A percentile compares a stretch with the other conserved stretches of the same genome.
Evolutionary conservation across 2,113 vertebrate genomes (phyloP).

Genomic region (Diadophis punctatus): DNA sequence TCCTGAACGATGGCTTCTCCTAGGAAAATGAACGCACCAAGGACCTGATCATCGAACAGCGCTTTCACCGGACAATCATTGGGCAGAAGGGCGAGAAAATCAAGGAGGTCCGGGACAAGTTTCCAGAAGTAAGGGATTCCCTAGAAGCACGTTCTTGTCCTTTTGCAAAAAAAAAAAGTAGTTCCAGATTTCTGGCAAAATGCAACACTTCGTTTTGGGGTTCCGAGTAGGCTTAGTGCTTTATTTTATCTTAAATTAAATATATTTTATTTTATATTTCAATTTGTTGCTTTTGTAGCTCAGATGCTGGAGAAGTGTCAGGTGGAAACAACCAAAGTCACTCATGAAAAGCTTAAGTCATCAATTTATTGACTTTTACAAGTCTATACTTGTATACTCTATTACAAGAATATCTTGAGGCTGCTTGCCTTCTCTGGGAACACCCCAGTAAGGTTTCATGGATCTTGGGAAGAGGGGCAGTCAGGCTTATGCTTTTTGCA

Average conservation of each 20-base stretch:
- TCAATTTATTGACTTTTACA: no score
- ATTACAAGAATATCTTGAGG: background rate
- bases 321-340: background rate
- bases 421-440: background rate
- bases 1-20: background rate
- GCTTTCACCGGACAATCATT: constrained; percentile 80
- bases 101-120: constrained; percentile 81
- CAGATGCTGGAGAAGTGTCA: background rate
- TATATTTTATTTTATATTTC: background rate
- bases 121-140: constrained; percentile 72
- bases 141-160: background rate
- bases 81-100: constrained; percentile 84
- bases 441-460: background rate
- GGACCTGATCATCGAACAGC: constrained; percentile 80
- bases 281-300: background rate
- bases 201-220: no score
- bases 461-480: background rate
- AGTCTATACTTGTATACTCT: no score
- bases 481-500: background rate
- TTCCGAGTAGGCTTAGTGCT: background rate
- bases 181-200: background rate
- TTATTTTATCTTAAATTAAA: background rate
- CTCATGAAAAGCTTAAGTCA: background rate
- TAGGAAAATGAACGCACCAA: constrained; percentile 82
- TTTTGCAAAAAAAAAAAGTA: background rate